Conservation (phyloP, 2,113 vertebrate genomes). For the Malaclemys terrapin region DNA sequence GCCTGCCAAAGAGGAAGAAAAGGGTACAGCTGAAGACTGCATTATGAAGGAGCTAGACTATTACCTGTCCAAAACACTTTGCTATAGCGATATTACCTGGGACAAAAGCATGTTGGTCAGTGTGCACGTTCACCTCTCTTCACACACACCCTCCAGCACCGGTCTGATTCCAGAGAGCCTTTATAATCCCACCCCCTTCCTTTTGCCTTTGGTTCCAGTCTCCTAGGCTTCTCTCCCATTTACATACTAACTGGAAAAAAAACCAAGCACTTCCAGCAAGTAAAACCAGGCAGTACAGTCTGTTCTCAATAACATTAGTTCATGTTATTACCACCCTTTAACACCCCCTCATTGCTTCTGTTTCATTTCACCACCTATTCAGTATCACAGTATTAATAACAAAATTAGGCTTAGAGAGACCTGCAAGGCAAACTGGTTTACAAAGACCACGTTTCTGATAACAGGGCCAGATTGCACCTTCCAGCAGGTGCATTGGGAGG, state of each 20-base stretch:
- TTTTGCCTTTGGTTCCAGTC: background rate
- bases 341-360: slow-evolving; percentile 73
- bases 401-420: slow-evolving; percentile 7
- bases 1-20: background rate
- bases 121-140: background rate
- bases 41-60: background rate
- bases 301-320: slow-evolving; percentile 60
- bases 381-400: slow-evolving; percentile 9
- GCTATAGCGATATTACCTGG: background rate
- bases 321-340: slow-evolving; percentile 69
- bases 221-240: background rate
- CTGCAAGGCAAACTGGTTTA: slow-evolving; percentile 22
- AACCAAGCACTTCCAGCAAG: background rate
- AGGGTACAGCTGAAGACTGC: background rate
- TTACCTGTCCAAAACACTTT: background rate
- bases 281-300: slow-evolving; percentile 50
- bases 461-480: background rate
- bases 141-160: too few species aligned
- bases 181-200: background rate
- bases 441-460: accelerated
- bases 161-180: background rate
- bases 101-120: background rate
- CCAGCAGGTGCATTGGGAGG: background rate
- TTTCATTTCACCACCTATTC: slow-evolving; percentile 53
- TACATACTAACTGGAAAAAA: background rate